These are phyloP conservation scores for Zaprionus capensis DNA, from an alignment of 1,140 invertebrate genomes.

Conservation along the genomic window DNA sequence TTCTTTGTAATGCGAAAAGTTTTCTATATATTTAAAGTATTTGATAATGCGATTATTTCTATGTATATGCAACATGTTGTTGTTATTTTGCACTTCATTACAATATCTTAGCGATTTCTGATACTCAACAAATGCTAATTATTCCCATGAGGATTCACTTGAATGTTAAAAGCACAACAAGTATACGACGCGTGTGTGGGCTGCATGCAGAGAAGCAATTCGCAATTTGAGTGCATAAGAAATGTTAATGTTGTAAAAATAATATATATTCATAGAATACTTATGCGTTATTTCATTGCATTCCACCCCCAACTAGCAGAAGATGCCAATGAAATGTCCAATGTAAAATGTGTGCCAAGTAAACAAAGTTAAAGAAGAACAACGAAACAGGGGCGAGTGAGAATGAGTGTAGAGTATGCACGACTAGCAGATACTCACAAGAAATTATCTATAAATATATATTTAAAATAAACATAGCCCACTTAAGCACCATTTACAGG, in stretches of 20 bases:
- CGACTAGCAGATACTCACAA: slow-evolving; percentile 2
- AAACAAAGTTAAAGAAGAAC: slow-evolving; percentile 44
- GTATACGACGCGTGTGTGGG: slow-evolving; percentile 51
- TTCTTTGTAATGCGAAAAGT: not conserved
- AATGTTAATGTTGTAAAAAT: slow-evolving; percentile 57
- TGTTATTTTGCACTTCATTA: not conserved
- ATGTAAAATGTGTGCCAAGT: slow-evolving; percentile 68
- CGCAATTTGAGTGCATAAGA: slow-evolving; percentile 31
- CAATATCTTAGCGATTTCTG: not conserved
- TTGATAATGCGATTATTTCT: not conserved
- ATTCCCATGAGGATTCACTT: not conserved
- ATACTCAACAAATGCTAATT: slow-evolving; percentile 33
- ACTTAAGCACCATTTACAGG: not conserved
- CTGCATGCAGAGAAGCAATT: slow-evolving; percentile 24
- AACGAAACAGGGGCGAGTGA: slow-evolving; percentile 2
- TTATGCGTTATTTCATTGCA: slow-evolving; percentile 27
- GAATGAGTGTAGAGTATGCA: not conserved
- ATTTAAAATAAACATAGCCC: not conserved
- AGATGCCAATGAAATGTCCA: slow-evolving; percentile 61
- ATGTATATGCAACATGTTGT: not conserved
- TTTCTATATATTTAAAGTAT: not conserved
- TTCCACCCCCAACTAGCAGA: slow-evolving; percentile 28
- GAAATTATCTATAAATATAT: not conserved
- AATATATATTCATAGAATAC: not conserved
- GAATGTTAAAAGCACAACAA: slow-evolving; percentile 10